Percentiles rank a stretch among this genome's conserved stretches.
Evolutionary conservation across 2,797 vertebrate species (phyloP).

Genomic region (Scolopax rusticola): DNA sequence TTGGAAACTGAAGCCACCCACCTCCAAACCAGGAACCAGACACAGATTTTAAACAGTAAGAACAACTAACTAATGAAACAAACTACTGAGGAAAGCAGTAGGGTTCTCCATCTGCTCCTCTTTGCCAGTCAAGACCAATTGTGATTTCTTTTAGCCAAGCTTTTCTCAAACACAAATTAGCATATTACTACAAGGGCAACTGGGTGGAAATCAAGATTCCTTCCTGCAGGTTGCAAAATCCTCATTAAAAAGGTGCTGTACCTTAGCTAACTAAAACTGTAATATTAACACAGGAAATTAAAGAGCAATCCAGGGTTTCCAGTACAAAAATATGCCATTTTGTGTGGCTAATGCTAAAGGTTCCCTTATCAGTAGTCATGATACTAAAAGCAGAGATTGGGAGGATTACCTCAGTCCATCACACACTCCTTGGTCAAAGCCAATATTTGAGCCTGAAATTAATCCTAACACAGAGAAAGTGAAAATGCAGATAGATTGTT

Average conservation of each 20-base stretch:
- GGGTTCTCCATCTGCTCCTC: not conserved
- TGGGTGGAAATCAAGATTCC: not conserved
- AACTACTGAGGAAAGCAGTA: not conserved
- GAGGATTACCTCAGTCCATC: not conserved
- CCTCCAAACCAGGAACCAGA: not conserved
- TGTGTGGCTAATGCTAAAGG: not conserved
- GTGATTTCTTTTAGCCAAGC: not conserved
- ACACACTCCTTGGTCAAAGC: not conserved
- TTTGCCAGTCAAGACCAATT: not conserved
- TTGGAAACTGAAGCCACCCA: not conserved
- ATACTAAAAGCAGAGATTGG: not conserved
- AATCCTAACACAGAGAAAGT: not conserved
- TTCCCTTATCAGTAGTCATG: constrained; percentile 4
- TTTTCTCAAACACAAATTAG: not conserved
- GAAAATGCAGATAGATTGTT: not conserved
- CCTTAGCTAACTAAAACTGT: not conserved
- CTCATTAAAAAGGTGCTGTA: not conserved
- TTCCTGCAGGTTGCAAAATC: not conserved
- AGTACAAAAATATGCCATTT: not conserved
- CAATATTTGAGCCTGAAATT: constrained; percentile 43
- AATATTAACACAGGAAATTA: constrained; percentile 30
- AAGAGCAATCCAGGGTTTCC: not conserved
- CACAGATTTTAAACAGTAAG: not conserved
- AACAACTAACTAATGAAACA: not conserved
- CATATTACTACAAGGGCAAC: not conserved